Base-by-base conservation (phyloP, 2,113 vertebrate genomes). In the Falco punctatus region DNA sequence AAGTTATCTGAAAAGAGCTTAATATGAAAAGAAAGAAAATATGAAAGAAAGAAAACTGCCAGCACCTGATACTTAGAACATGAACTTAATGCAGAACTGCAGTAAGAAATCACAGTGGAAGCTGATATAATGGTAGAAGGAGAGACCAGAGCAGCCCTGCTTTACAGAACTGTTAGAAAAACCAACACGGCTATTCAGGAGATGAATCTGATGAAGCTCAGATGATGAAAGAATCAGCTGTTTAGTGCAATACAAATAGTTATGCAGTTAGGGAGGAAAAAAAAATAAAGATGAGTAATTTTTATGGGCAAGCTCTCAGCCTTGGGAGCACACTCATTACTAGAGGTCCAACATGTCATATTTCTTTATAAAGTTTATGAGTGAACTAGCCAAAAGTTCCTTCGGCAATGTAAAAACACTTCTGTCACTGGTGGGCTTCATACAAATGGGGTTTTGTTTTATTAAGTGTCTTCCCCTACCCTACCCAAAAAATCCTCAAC, bases 361-460 rank as follows among this genome's bases (percentile, higher is more conserved):
- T 40, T 46, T 42, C 65, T 82, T 81, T 13, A 69, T 9, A 22
- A 77, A 90, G 57, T 48, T 59, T 42, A 26, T 16, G 27, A 70
- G 14, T 22, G 27, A 75, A 54, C n/a, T 57, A 91, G 74, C 59
- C 77, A 91, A 77, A 23, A 51, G 33, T 51, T 85, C 65, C 40
- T 62, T 38, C 54, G 55, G 65, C 42, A 91, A n/a, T 19, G 44
- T 58, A 88, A 85, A 95, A 81, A 30, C 38, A 92, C 23, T 38
- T 22, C 69, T 79, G 71, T 57, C 38, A 79, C 72, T 94, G 72
- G 88, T 32, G 20, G 62, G 58, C 83, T 94, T 74, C 57, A 62
- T 24, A 87, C 18, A 78, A 70, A 71, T 4, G 5, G 5, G 9
- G 24, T 4, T 69, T 65, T 79, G 14, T 42, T 61, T 83, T 24